phyloP scores from a whole-genome alignment of 2,113 vertebrate genomes.

The Lepidothrix coronata region DNA sequence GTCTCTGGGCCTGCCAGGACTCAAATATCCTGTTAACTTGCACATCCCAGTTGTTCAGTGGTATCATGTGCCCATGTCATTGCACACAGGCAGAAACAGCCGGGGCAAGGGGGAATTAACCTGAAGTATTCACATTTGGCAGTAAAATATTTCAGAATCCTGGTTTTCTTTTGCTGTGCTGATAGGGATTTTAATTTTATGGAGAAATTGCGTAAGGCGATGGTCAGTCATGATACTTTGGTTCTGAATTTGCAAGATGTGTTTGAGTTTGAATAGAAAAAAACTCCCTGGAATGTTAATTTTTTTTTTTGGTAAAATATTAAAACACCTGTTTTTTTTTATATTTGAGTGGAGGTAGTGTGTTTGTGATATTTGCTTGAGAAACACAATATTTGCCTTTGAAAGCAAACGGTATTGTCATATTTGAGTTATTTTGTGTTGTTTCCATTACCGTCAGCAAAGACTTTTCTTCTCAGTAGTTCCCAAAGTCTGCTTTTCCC shows the following conservation, averaged over 20 bases:
- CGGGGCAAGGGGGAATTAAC: neutral
- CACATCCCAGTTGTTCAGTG: neutral
- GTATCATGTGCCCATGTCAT: neutral
- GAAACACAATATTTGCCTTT: neutral
- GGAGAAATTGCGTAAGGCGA: neutral
- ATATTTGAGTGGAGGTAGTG: neutral
- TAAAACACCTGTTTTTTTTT: neutral
- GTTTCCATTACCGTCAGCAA: conserved; percentile 2
- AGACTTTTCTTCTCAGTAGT: neutral
- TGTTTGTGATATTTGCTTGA: neutral
- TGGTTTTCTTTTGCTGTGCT: neutral
- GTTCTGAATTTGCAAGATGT: neutral
- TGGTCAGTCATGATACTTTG: neutral
- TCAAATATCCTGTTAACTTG: conserved; percentile 27
- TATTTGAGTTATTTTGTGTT: neutral
- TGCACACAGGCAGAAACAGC: neutral
- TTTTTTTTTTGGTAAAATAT: neutral
- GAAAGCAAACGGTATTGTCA: neutral
- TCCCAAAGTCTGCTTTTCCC: neutral
- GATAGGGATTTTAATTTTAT: neutral
- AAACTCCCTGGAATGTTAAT: neutral
- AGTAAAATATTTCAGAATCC: neutral
- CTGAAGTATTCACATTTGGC: neutral
- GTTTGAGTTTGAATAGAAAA: neutral
- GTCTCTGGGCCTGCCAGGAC: neutral